Percentiles rank a stretch among this genome's conserved stretches.
Evolutionary conservation across 2,888 invertebrate species (phyloP).

Genomic region (Orthosia incerta): DNA sequence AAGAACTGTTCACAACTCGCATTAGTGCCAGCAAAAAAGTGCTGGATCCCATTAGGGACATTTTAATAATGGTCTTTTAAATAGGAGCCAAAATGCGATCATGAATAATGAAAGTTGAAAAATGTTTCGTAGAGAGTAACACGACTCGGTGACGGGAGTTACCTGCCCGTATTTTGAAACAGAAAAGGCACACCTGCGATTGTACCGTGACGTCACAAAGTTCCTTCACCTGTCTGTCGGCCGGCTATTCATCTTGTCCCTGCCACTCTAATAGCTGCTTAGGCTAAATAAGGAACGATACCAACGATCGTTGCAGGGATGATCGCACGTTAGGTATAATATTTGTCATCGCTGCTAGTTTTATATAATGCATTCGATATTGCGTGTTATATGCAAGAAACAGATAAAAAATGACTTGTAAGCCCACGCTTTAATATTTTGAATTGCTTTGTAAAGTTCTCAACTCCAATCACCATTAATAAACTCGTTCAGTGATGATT

Average conservation of each 20-base stretch:
- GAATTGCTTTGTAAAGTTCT: background rate
- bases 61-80: conserved; percentile 75
- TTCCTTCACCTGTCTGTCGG: conserved; percentile 81
- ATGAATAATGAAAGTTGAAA: conserved; percentile 68
- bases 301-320: conserved; percentile 60
- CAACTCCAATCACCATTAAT: conserved; percentile 18
- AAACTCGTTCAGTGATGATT: conserved; percentile 41
- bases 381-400: background rate
- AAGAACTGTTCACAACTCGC: conserved; percentile 80
- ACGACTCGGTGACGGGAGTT: conserved; percentile 52
- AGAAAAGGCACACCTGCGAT: conserved; percentile 80
- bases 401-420: background rate
- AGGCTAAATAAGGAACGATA: conserved; percentile 69
- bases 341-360: conserved; percentile 15
- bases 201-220: conserved; percentile 76
- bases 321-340: conserved; percentile 31
- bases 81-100: conserved; percentile 63
- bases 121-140: conserved; percentile 63
- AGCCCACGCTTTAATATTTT: conserved; percentile 4
- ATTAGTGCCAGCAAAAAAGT: conserved; percentile 77
- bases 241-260: conserved; percentile 70
- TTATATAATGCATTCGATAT: conserved; percentile 4
- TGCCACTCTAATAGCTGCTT: conserved; percentile 69
- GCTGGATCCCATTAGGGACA: conserved; percentile 74
- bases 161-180: conserved; percentile 72